Base-by-base conservation (phyloP, 2,888 invertebrate species). In the Napeogenes inachia region DNA sequence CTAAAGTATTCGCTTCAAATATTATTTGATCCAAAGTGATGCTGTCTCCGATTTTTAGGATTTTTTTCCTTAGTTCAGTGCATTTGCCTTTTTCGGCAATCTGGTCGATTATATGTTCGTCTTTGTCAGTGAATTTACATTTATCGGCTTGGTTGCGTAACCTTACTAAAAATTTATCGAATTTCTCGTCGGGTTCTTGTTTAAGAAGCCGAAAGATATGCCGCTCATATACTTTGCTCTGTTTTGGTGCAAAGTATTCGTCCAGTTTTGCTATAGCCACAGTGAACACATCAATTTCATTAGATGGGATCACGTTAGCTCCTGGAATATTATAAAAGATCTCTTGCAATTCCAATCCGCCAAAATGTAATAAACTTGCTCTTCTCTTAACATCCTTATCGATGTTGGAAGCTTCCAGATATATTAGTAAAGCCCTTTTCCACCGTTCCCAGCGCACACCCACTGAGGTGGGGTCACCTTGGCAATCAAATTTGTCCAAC, bases 51-150 rank as follows among this genome's bases (percentile, higher is more conserved):
- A 56, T 32, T 21, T 21, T 21, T 21, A 21, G 21, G 21, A 21
- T 21, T 21, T 21, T 21, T 21, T 0, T 21, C 21, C 21, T 21
- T 21, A 21, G 21, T 21, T 21, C 21, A 21, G 21, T 21, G 5
- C 10, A 63, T 3, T 12, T 3, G 46, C 68, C 66, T 55, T 67
- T 68, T 45, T 69, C 68, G 4, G 56, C 56, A 13, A 68, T 63
- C 50, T 67, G 70, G 46, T 69, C 70, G 12, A 71, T 61, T 0
- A 70, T 30, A 12, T 68, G 35, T 4, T 69, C 63, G 10, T 69
- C 63, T 33, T 30, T 2, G 12, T 62, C 45, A 21, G 13, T 3
- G 57, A 69, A 69, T 56, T 67, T n/a, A 38, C 69, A 71, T 63
- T 68, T 68, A 4, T 21, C 38, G 8, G 62, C 57, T 66, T 67